Percentiles rank a stretch among this genome's conserved stretches.
Evolutionary conservation across 2,113 vertebrate genomes (phyloP).

Genomic region (Hemichromis elongatus): DNA sequence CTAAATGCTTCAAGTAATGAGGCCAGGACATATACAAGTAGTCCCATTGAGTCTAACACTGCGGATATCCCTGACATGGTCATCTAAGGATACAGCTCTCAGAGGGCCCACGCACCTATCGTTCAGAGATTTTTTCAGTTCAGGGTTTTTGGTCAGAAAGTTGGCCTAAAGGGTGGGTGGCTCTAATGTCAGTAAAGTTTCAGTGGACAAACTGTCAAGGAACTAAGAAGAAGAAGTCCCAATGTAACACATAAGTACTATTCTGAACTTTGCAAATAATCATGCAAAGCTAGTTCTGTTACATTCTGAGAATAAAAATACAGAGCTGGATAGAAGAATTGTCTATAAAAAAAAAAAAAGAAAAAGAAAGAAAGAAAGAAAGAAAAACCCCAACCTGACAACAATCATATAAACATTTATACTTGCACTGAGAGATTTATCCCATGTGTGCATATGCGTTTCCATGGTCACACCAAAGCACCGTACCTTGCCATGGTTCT

Average conservation of each 20-base stretch:
- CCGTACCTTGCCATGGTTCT: slow-evolving; percentile 90
- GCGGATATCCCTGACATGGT: background rate
- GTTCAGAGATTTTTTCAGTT: background rate
- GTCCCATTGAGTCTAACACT: background rate
- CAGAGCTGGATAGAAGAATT: background rate
- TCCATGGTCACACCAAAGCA: background rate
- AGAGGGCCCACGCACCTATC: fast-evolving
- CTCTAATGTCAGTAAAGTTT: background rate
- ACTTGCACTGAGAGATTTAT: background rate
- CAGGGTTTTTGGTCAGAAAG: background rate
- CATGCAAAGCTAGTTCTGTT: background rate
- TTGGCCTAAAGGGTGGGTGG: background rate
- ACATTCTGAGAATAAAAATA: background rate
- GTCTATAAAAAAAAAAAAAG: fast-evolving
- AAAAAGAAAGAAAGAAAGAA: fast-evolving
- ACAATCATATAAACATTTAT: background rate
- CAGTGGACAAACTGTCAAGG: background rate
- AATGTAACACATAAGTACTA: fast-evolving
- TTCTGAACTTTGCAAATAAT: background rate
- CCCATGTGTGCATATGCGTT: fast-evolving
- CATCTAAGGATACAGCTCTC: background rate
- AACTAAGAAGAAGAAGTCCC: background rate
- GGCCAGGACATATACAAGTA: background rate
- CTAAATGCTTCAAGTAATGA: background rate
- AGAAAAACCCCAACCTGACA: background rate